These are phyloP conservation scores for Nematopogon swammerdamellus DNA, from an alignment of 2,888 invertebrate species.

Conservation along the genomic window DNA sequence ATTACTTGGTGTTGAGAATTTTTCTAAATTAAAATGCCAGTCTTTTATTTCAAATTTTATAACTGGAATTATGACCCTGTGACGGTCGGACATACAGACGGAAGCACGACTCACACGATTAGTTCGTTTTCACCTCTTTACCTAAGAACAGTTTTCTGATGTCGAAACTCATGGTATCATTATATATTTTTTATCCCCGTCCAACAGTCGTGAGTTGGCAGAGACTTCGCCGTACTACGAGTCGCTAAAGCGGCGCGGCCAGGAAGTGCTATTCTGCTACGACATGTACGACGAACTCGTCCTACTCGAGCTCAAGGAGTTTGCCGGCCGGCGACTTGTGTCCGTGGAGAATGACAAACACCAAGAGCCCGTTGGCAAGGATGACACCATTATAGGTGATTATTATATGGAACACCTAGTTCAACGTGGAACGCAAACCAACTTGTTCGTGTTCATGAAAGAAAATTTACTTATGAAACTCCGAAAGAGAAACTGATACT, in stretches of 20 bases:
- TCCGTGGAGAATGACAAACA: conserved; percentile 95
- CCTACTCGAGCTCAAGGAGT: conserved; percentile 83
- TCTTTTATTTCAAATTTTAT: too few species aligned
- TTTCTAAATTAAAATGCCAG: too few species aligned
- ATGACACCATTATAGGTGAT: conserved; percentile 61
- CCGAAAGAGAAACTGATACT: too few species aligned
- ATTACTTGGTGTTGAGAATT: too few species aligned
- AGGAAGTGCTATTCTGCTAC: conserved; percentile 93
- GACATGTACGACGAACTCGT: conserved; percentile 97
- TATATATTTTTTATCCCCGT: conserved; percentile 17
- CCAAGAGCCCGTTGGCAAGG: conserved; percentile 58
- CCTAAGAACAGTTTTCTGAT: background rate
- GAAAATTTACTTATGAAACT: too few species aligned
- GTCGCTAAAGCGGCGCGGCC: conserved; percentile 79
- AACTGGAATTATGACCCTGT: too few species aligned
- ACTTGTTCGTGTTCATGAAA: too few species aligned
- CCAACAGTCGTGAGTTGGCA: conserved; percentile 87
- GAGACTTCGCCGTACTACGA: conserved; percentile 95
- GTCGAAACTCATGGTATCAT: background rate
- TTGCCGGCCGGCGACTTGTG: conserved; percentile 69
- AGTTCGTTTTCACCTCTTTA: conserved; percentile 4
- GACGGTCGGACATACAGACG: too few species aligned
- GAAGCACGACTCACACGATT: too few species aligned
- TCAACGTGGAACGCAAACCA: too few species aligned
- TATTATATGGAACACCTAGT: background rate